Conservation (phyloP, 2,888 invertebrate genomes). For the Lypha dubia region DNA sequence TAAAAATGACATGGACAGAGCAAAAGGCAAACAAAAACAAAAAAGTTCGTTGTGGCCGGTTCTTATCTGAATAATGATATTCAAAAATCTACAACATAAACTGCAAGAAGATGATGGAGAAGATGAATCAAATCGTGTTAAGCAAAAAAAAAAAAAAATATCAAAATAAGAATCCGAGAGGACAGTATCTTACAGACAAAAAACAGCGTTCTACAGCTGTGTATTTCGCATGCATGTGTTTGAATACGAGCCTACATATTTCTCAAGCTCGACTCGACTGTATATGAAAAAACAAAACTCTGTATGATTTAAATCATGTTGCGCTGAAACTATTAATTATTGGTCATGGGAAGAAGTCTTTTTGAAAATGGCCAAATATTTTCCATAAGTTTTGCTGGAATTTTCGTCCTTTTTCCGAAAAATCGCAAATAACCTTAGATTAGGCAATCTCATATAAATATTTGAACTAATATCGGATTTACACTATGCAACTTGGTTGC, state of each 20-base stretch:
- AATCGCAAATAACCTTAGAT: no score
- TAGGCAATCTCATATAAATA: no score
- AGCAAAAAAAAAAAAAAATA: background rate
- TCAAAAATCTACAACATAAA: constrained; percentile 73
- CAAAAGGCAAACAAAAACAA: constrained; percentile 18
- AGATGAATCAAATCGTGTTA: constrained; percentile 52
- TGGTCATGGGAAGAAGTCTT: constrained; percentile 4
- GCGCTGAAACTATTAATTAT: constrained; percentile 17
- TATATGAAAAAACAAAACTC: constrained; percentile 46
- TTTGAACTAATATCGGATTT: no score
- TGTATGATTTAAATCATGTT: constrained; percentile 27
- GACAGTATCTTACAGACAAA: constrained; percentile 34
- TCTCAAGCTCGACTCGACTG: background rate
- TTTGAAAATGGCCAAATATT: background rate
- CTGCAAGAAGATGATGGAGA: constrained; percentile 59
- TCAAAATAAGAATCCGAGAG: no score
- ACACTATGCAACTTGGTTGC: no score
- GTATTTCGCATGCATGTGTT: constrained; percentile 44
- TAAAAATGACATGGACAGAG: constrained; percentile 60
- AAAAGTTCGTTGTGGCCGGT: constrained; percentile 49
- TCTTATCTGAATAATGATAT: constrained; percentile 75
- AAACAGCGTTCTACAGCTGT: constrained; percentile 49
- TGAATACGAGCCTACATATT: constrained; percentile 1
- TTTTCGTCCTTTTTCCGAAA: background rate
- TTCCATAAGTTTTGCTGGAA: no score